Conservation (phyloP, 2,113 vertebrate species). For the Dendropsophus ebraccatus region DNA sequence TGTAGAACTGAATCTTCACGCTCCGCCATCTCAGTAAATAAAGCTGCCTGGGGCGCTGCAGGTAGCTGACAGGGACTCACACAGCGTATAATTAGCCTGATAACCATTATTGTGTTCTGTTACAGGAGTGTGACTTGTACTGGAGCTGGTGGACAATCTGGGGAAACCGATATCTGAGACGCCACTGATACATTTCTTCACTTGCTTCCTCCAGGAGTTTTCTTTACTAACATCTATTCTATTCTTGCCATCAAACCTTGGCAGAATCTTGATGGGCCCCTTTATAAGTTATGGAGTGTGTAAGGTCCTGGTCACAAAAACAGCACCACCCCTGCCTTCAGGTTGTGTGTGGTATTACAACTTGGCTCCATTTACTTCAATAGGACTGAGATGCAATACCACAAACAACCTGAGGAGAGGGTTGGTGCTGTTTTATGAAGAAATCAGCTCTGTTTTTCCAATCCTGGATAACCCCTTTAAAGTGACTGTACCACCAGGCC, state of each 20-base stretch:
- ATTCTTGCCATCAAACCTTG: too few species aligned
- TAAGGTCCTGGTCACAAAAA: too few species aligned
- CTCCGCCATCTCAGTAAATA: neutral
- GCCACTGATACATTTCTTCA: neutral
- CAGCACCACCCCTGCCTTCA: too few species aligned
- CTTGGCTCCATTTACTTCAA: too few species aligned
- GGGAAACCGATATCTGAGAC: neutral
- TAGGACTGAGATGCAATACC: too few species aligned
- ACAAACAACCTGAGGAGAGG: too few species aligned
- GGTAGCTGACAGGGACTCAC: neutral
- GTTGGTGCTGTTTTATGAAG: too few species aligned
- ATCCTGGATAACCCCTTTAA: too few species aligned
- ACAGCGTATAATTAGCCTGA: constrained; percentile 9
- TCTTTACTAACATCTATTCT: neutral
- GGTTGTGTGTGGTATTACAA: too few species aligned
- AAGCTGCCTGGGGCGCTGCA: neutral
- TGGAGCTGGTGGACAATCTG: neutral
- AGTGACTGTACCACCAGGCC: too few species aligned
- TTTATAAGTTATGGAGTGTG: neutral
- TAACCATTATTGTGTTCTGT: constrained; percentile 24
- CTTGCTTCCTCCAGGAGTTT: neutral
- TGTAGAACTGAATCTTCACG: neutral
- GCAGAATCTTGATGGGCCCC: too few species aligned
- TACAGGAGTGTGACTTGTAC: constrained; percentile 9
- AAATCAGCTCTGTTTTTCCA: too few species aligned